These are phyloP conservation scores for Heliconius hewitsoni DNA, from an alignment of 1,140 invertebrate species.

Conservation along the genomic window DNA sequence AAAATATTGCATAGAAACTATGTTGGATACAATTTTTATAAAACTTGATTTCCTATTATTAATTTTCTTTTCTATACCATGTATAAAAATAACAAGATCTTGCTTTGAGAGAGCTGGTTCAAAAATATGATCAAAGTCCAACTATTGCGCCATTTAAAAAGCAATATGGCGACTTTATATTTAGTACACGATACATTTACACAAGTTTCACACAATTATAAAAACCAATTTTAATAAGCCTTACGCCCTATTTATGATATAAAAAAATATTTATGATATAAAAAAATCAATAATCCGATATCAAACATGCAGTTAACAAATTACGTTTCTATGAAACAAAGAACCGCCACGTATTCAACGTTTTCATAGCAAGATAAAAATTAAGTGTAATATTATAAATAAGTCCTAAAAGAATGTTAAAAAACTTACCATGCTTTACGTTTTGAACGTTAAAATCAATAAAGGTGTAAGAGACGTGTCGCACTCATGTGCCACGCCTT, in stretches of 20 bases:
- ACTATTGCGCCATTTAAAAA: neutral
- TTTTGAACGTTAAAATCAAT: conserved; percentile 36
- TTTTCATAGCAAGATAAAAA: neutral
- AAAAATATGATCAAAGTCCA: too few relatives aligned
- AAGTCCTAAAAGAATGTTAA: conserved; percentile 18
- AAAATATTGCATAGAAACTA: too few relatives aligned
- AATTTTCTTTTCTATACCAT: too few relatives aligned
- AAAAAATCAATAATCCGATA: neutral
- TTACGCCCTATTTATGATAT: neutral
- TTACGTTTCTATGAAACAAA: neutral
- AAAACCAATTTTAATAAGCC: neutral
- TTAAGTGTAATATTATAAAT: neutral
- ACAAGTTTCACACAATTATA: neutral
- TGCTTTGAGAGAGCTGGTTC: too few relatives aligned
- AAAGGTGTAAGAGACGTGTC: conserved; percentile 39
- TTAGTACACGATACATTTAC: neutral
- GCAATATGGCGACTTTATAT: neutral
- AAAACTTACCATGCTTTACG: conserved; percentile 61
- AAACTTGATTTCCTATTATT: too few relatives aligned
- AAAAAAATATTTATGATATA: neutral
- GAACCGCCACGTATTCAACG: neutral
- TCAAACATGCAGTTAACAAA: neutral
- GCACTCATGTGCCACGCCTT: conserved; percentile 61
- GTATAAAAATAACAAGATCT: too few relatives aligned
- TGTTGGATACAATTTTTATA: too few relatives aligned